Evolutionary conservation across 2,113 vertebrate species (phyloP), one percentile per base, ranked within the genome.

Genomic region (Holacanthus passer): DNA sequence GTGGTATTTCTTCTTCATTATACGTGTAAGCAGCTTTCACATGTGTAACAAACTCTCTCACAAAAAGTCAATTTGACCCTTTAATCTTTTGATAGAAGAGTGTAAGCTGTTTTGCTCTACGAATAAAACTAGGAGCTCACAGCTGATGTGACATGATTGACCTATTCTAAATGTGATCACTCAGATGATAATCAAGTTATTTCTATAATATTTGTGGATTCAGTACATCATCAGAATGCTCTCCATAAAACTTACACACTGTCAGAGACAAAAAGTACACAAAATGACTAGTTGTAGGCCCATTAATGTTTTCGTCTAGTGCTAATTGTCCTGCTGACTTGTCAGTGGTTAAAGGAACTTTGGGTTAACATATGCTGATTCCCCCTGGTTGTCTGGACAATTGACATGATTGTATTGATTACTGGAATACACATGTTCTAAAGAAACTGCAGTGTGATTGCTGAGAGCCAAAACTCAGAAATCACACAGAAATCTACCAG

Each of bases 321-420:
- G 59, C 59, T 22, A 64, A 81, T 86, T 81, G 53, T 37, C 68
- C 43, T 55, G 63, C 14, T 58, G 13, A 73, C 29, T 29, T 2
- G 12, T 66, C 29, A 32, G 27, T 71, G 73, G 22, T 59, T 29
- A 69, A 37, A 68, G 55, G 20, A 37, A 53, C 22, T 77, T 20
- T 48, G 58, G 45, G 17, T 64, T 39, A 64, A 24, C 27, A n/a
- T n/a, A 52, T 66, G 41, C 20, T 73, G 20, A 62, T 79, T 76
- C 43, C 58, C 29, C 7, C 24, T 37, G 10, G 35, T 37, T 37
- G 35, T 37, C 35, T 37, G 35, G 4, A 7, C 35, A 37, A 37
- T n/a, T n/a, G n/a, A n/a, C n/a, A n/a, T n/a, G n/a, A n/a, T n/a
- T n/a, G n/a, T n/a, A n/a, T n/a, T n/a, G n/a, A n/a, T n/a, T n/a